A percentile compares a stretch with the other conserved stretches of the same genome.
phyloP scores from a whole-genome alignment of 2,888 invertebrate genomes.

The Stenodera caucasica region DNA sequence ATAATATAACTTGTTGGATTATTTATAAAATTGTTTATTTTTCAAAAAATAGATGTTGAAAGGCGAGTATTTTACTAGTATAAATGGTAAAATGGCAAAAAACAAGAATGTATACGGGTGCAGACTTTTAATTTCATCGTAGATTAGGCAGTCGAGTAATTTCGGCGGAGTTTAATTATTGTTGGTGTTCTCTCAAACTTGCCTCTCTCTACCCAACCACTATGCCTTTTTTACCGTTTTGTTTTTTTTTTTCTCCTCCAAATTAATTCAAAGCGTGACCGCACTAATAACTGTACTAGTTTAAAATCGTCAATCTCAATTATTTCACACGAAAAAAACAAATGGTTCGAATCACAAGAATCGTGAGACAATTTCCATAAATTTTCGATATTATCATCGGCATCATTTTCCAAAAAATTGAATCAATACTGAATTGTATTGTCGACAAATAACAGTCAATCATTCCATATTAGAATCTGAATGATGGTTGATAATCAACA shows the following conservation, averaged over 20 bases:
- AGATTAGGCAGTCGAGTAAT: slow-evolving; percentile 30
- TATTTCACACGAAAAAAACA: background rate
- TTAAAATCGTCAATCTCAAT: slow-evolving; percentile 18
- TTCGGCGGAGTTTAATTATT: slow-evolving; percentile 31
- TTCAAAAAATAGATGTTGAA: background rate
- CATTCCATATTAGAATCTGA: background rate
- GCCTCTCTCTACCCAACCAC: slow-evolving; percentile 13
- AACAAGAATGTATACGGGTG: slow-evolving; percentile 15
- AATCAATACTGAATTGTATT: slow-evolving; percentile 3
- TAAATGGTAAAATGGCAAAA: background rate
- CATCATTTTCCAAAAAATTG: background rate
- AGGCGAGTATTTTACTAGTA: background rate
- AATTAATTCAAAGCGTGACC: slow-evolving; percentile 53
- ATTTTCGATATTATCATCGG: background rate
- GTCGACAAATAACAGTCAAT: background rate
- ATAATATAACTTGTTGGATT: background rate
- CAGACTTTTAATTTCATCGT: slow-evolving; percentile 30
- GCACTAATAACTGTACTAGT: slow-evolving; percentile 41
- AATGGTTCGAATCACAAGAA: background rate
- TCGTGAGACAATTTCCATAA: background rate
- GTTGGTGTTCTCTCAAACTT: slow-evolving; percentile 17
- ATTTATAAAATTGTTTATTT: background rate
- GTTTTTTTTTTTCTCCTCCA: slow-evolving; percentile 30
- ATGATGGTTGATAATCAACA: slow-evolving; percentile 1
- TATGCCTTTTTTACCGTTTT: slow-evolving; percentile 28